phyloP scores from a whole-genome alignment of 1,140 invertebrate species.

The Rhopalosiphum maidis region DNA sequence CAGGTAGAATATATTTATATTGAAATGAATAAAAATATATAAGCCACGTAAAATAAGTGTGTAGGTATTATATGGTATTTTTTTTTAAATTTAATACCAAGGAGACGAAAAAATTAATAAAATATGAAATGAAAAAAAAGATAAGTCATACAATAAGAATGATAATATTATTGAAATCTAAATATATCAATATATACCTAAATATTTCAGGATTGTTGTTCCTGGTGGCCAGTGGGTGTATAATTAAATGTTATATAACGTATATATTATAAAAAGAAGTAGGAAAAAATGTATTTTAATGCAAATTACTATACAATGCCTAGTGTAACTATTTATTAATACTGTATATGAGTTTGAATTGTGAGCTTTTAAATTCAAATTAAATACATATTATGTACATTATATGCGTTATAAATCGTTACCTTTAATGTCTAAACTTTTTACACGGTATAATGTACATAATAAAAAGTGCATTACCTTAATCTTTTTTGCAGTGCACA shows the following conservation, averaged over 20 bases:
- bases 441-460: not conserved
- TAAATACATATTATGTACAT: not conserved
- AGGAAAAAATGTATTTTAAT: not conserved
- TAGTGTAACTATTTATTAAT: not conserved
- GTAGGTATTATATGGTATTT: not conserved
- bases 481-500: not conserved
- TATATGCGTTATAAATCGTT: not conserved
- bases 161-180: not conserved
- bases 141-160: not conserved
- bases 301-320: not conserved
- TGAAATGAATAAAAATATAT: not conserved
- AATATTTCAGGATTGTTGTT: not conserved
- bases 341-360: not conserved
- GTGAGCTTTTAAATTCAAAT: slow-evolving; percentile 3
- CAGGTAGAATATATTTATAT: not conserved
- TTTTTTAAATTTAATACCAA: not conserved
- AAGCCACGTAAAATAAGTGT: not conserved
- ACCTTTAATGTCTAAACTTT: not conserved
- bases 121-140: not conserved
- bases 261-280: not conserved
- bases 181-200: not conserved
- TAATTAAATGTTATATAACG: not conserved
- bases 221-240: not conserved
- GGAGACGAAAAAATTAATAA: not conserved
- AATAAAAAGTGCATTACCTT: not conserved